Evolutionary conservation across 2,113 vertebrate species (phyloP).

Genomic region (Rhadina sibilatrix): DNA sequence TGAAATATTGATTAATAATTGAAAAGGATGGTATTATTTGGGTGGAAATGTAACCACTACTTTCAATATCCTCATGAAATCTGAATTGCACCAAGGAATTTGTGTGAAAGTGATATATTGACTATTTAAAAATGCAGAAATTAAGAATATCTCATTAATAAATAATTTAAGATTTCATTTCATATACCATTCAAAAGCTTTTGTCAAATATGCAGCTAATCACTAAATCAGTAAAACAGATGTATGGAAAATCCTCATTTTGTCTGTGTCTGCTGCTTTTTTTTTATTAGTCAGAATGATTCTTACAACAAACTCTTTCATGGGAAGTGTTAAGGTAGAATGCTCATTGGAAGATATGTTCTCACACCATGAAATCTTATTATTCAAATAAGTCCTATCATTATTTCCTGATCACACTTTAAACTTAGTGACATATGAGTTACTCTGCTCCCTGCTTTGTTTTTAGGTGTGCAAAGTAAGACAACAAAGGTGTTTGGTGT

Average conservation of each 20-base stretch:
- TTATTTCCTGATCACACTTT: conserved; percentile 38
- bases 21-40: background rate
- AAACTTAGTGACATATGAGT: conserved; percentile 24
- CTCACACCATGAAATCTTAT: conserved; percentile 9
- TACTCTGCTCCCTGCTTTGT: background rate
- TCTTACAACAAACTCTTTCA: background rate
- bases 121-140: background rate
- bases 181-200: background rate
- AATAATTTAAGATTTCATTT: background rate
- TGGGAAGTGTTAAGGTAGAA: conserved; percentile 1
- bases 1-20: conserved; percentile 32
- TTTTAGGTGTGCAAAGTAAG: background rate
- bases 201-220: background rate
- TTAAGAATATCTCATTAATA: background rate
- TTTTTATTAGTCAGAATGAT: background rate
- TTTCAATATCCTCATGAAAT: background rate
- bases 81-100: background rate
- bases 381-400: conserved; percentile 35
- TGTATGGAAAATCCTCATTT: background rate
- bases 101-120: background rate
- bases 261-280: background rate
- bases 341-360: background rate
- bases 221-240: background rate
- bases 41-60: background rate
- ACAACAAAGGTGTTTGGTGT: background rate